Base-by-base conservation (phyloP, 1,140 invertebrate species). In the Spodoptera litura region DNA sequence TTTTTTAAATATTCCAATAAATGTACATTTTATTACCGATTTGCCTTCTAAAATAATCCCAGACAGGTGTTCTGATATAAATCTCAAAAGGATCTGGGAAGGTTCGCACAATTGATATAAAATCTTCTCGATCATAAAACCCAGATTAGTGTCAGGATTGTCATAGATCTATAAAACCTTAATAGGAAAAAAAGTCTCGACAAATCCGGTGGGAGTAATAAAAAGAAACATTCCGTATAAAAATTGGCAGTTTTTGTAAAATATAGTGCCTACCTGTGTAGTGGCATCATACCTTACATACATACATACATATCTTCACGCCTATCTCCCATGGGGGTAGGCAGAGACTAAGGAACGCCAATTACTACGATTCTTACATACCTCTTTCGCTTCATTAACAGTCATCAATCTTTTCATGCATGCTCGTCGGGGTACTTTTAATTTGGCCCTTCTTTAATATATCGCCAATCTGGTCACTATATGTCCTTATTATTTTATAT, bases 61-160 rank as follows among this genome's bases (percentile, higher is more conserved):
- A 0, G n/a, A 44, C 6, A 49, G 13, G 35, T 64, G 61, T 59
- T 27, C 56, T 25, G 20, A 27, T 2, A 58, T 49, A 49, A 44
- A 66, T 49, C 38, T 12, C 12, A 11, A 8, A 25, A 10, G 4
- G 62, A 11, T 64, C 27, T 51, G 20, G 38, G 20, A 66, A 9
- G 62, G 62, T 25, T 12, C 15, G 38, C 25, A 9, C 35, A 49
- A 49, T 66, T 66, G 62, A 66, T 64, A 49, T 64, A 64, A 64
- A 64, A 62, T 44, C 38, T 38, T 62, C n/a, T 49, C 61, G 62
- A 20, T 66, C 62, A 38, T 66, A 66, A 66, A 66, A 20, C 38
- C 38, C 10, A 66, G 15, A 66, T 49, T 49, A 66, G 62, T 25
- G 38, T 49, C 62, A 10, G 20, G 62, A 66, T 66, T 66, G 62